Conservation (phyloP, 1,140 invertebrate species). For the Triops longicaudatus region DNA sequence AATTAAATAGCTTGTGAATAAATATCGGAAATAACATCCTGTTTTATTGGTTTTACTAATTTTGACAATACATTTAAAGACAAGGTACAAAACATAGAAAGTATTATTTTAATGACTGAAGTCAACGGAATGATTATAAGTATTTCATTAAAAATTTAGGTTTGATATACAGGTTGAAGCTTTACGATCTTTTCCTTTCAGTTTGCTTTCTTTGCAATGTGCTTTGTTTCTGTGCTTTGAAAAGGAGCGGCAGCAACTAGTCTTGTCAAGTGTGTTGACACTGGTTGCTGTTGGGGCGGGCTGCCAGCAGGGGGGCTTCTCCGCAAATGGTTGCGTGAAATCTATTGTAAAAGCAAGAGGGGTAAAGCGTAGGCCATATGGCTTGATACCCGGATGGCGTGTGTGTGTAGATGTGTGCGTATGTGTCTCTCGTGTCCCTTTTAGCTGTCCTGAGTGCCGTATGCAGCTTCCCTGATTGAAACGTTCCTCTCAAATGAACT, state of each 20-base stretch:
- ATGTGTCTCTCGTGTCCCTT: not conserved
- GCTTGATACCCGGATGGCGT: slow-evolving; percentile 4
- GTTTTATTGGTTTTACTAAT: too few species aligned
- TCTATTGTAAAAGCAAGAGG: not conserved
- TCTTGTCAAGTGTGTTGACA: slow-evolving; percentile 5
- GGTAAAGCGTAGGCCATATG: slow-evolving; percentile 1
- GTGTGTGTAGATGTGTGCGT: not conserved
- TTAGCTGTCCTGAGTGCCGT: not conserved
- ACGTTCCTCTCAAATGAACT: not conserved
- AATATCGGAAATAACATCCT: too few species aligned
- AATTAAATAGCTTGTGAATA: too few species aligned
- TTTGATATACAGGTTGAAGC: too few species aligned
- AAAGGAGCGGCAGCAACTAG: not conserved
- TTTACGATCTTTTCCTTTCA: too few species aligned
- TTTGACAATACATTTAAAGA: too few species aligned
- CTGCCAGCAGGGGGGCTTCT: not conserved
- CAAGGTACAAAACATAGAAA: too few species aligned
- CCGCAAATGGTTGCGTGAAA: slow-evolving; percentile 5
- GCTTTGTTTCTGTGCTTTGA: not conserved
- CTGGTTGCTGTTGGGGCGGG: not conserved
- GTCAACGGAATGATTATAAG: too few species aligned
- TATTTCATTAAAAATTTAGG: too few species aligned
- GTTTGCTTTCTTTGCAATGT: not conserved
- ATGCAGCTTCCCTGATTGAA: not conserved
- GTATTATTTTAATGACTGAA: too few species aligned